These are phyloP conservation scores for Lithodes maja DNA, from an alignment of 2,888 invertebrate species.

Conservation along the genomic window DNA sequence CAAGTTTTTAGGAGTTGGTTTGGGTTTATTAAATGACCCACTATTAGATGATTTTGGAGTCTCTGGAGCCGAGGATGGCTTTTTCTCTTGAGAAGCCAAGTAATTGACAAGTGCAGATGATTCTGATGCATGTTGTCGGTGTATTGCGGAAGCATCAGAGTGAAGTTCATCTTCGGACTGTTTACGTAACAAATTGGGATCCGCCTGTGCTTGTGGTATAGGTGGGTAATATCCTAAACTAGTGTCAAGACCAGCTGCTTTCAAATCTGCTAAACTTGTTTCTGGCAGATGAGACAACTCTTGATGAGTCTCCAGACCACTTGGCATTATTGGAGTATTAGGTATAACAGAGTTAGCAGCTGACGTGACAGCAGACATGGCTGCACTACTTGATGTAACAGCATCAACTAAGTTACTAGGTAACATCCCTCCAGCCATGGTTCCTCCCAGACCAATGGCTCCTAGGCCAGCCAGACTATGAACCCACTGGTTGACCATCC, in stretches of 20 bases:
- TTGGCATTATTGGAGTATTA: slow-evolving; percentile 52
- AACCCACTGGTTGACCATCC: slow-evolving; percentile 45
- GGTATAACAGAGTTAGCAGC: slow-evolving; percentile 41
- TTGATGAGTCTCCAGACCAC: slow-evolving; percentile 46
- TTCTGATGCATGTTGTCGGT: slow-evolving; percentile 44
- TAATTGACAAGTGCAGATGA: slow-evolving; percentile 53
- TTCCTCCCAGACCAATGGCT: slow-evolving; percentile 48
- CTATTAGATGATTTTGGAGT: slow-evolving; percentile 53
- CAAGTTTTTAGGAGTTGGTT: slow-evolving; percentile 63
- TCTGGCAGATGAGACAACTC: slow-evolving; percentile 59
- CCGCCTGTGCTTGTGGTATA: slow-evolving; percentile 43
- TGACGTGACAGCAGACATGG: slow-evolving; percentile 34
- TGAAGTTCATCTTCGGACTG: slow-evolving; percentile 48
- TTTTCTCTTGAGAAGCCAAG: slow-evolving; percentile 50
- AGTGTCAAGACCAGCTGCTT: slow-evolving; percentile 65
- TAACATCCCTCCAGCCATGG: slow-evolving; percentile 50
- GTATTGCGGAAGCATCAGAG: slow-evolving; percentile 44
- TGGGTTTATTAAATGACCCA: slow-evolving; percentile 50
- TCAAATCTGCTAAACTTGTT: slow-evolving; percentile 62
- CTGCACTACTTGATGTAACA: slow-evolving; percentile 40
- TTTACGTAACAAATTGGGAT: slow-evolving; percentile 49
- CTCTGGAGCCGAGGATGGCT: slow-evolving; percentile 55
- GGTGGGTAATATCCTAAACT: slow-evolving; percentile 58
- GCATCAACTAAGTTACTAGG: slow-evolving; percentile 36
- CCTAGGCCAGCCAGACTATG: slow-evolving; percentile 51